Conservation (phyloP, 1,140 invertebrate species). For the Helicoverpa zea region DNA sequence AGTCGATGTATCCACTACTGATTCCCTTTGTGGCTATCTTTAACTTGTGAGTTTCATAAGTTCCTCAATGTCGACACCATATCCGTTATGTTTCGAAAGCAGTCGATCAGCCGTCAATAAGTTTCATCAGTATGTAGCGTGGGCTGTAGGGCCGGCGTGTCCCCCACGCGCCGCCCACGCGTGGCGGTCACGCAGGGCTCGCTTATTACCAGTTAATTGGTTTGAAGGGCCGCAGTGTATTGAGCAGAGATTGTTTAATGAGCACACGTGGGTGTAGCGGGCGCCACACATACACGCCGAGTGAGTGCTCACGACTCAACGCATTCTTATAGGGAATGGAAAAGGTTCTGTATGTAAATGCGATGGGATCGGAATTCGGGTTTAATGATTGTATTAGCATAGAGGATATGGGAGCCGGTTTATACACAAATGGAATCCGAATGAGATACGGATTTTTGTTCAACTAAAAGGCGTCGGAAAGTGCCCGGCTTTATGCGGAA, state of each 20-base stretch:
- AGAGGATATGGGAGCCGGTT: background rate
- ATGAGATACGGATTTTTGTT: background rate
- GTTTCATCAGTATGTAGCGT: background rate
- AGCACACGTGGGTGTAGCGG: background rate
- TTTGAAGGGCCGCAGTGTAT: background rate
- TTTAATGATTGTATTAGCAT: constrained; percentile 30
- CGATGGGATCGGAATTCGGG: background rate
- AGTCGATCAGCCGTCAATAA: background rate
- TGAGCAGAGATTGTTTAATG: no score
- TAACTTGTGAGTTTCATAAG: background rate
- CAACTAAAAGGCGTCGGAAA: background rate
- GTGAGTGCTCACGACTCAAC: background rate
- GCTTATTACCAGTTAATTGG: background rate
- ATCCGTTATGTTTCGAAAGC: background rate
- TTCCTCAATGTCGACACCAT: constrained; percentile 8
- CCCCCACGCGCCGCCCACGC: background rate
- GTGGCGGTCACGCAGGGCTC: background rate
- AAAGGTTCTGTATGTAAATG: constrained; percentile 12
- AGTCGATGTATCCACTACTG: no score
- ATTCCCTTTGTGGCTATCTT: no score
- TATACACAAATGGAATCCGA: background rate
- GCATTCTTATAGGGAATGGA: constrained; percentile 5
- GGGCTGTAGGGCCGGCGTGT: background rate
- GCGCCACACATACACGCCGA: constrained; percentile 13
- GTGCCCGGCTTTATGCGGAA: no score